Base-by-base conservation (phyloP, 2,888 invertebrate species). In the Saturnia pavonia region DNA sequence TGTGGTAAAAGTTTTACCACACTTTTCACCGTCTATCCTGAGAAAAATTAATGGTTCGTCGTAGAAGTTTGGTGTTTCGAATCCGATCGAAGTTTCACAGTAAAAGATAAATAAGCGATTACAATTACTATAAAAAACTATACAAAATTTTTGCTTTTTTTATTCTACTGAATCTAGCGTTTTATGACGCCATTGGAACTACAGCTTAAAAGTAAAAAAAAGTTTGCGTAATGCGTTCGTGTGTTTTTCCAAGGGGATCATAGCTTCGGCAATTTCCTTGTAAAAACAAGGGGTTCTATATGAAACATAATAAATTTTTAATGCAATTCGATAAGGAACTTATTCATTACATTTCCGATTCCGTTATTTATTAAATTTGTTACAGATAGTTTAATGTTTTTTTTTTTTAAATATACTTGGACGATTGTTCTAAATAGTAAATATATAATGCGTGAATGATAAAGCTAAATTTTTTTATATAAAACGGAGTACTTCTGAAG, bases 261-360 rank as follows among this genome's bases (percentile, higher is more conserved):
- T 75, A 86, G 85, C 83, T 82, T 82, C 77, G 81, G 80, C 90
- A 90, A 91, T 91, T 91, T 88, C 83, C 87, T 85, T 88, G 79
- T 81, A 84, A 92, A 86, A 92, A 91, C 91, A 92, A 90, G 90
- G 91, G 92, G 89, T 85, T 85, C 84, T 76, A 78, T 78, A 78
- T 75, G 79, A 82, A 82, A 82, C 79, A 78, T 75, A 78, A 79
- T 89, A 76, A 87, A 88, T 86, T 80, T 86, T 84, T 88, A 86
- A 85, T 81, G 75, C 71, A 75, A 74, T 78, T 80, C 76, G 77
- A 82, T 82, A 65, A 54, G 19, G 9, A 67, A 22, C 11, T 27
- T 69, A 34, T 48, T 68, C 48, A 68, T 27, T 69, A 51, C 69
- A 69, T 25, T 57, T 57, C 12, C 22, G 25, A 57, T 25, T 25